Percentiles rank a stretch among this genome's conserved stretches.
Evolutionary conservation across 2,113 vertebrate species (phyloP).

Genomic region (Equus quagga): DNA sequence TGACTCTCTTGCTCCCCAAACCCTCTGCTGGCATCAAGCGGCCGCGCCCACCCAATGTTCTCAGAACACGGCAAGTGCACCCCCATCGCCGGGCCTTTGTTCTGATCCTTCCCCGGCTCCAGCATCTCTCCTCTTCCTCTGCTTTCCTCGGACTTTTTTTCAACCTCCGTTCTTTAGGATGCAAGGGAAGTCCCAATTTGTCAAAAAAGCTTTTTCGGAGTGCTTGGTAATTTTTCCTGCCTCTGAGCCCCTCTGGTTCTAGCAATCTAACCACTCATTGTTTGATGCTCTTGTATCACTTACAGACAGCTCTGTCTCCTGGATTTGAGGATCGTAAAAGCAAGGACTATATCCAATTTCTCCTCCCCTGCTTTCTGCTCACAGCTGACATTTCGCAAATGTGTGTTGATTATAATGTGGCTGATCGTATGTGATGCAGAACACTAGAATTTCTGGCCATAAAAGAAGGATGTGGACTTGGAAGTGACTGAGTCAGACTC

Average conservation of each 20-base stretch:
- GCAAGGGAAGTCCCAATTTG: constrained; percentile 1
- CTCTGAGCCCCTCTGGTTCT: background rate
- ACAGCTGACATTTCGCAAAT: background rate
- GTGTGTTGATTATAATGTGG: background rate
- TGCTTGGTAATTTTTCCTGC: background rate
- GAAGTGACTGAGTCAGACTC: background rate
- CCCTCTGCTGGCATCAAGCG: background rate
- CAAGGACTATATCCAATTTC: background rate
- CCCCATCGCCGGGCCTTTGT: background rate
- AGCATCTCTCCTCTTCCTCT: background rate
- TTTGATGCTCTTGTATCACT: background rate
- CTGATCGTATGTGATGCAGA: background rate
- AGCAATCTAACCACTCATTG: background rate
- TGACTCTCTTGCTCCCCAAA: background rate
- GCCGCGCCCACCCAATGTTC: background rate
- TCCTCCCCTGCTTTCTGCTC: background rate
- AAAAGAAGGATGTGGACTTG: background rate
- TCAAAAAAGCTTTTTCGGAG: background rate
- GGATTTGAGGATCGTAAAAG: background rate
- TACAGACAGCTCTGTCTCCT: background rate
- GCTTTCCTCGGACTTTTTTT: background rate
- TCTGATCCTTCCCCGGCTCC: background rate
- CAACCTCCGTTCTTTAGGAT: background rate
- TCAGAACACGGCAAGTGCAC: background rate
- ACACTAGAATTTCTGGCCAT: background rate